Evolutionary conservation across 2,888 invertebrate species (phyloP), one percentile per base, ranked within the genome.

Genomic region (Doris montereyensis): DNA sequence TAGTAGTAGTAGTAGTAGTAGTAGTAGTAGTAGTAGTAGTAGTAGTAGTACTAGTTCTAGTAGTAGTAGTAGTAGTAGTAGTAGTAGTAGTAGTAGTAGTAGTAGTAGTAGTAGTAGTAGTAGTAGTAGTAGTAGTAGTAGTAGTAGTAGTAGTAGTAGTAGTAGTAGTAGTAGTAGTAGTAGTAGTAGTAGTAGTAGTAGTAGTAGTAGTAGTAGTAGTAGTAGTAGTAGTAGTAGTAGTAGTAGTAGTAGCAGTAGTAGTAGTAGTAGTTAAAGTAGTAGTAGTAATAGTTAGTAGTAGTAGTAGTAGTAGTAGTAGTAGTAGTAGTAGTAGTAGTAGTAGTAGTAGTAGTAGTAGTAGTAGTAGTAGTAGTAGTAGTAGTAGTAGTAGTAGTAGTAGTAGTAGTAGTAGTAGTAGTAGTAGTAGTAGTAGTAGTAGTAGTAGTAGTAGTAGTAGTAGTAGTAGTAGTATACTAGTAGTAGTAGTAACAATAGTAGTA

Each of bases 121-220:
- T 71, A 71, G 71, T 71, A 71, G 71, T 71, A 71, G 71, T 71
- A 71, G 71, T 71, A 71, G 71, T 71, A 34, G 24, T 35, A 72
- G 21, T 35, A 72, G 41, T 35, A 71, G 71, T 71, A 71, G 71
- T 71, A 71, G 71, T 71, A 71, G 71, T 71, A 71, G 71, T 71
- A 71, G 71, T 71, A 71, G 71, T 71, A 71, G 71, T 1, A 71
- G 71, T 71, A 71, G 71, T 71, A 71, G 71, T 71, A 71, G 71
- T 1, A 71, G 71, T 1, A 71, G 71, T 1, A 71, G 71, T 71
- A 71, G 71, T 71, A 71, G 71, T 71, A 71, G 71, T 71, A 71
- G 71, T 71, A 71, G 71, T 71, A 71, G 71, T 71, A 71, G 71
- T 71, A 71, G 71, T 71, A 71, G 71, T 71, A 71, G 71, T 1